These are phyloP conservation scores for Odontomyia ornata DNA, from an alignment of 2,888 invertebrate genomes.

Conservation along the genomic window DNA sequence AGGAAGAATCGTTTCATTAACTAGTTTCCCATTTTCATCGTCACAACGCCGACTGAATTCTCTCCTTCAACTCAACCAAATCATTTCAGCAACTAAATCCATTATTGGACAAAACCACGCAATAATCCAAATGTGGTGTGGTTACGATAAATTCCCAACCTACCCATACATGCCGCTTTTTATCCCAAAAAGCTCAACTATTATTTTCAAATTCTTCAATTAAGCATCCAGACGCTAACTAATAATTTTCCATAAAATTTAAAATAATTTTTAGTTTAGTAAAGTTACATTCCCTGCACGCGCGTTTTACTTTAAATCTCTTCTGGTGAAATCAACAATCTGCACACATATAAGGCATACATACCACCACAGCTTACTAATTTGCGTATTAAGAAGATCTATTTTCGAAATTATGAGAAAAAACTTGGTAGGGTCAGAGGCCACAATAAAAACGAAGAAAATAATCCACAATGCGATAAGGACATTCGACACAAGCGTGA, in stretches of 20 bases:
- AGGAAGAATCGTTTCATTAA: neutral
- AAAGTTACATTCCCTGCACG: too few species aligned
- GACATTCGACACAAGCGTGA: constrained; percentile 5
- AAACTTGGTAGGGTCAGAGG: constrained; percentile 17
- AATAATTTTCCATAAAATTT: too few species aligned
- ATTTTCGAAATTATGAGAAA: neutral
- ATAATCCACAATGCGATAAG: constrained; percentile 38
- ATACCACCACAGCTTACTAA: constrained; percentile 8
- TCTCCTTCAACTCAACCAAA: neutral
- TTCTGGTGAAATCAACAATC: too few species aligned
- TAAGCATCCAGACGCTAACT: too few species aligned
- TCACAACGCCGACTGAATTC: neutral
- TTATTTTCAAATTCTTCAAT: too few species aligned
- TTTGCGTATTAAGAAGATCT: constrained; percentile 26
- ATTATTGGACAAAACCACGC: constrained; percentile 13
- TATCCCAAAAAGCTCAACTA: too few species aligned
- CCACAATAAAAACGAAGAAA: constrained; percentile 3
- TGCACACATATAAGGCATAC: too few species aligned
- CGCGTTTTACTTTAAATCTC: too few species aligned
- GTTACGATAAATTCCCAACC: too few species aligned
- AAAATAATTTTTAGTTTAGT: too few species aligned
- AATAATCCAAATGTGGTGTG: constrained; percentile 25
- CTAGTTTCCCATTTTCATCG: neutral
- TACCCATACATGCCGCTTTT: too few species aligned
- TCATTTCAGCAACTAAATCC: constrained; percentile 3